Percentiles rank a stretch among this genome's conserved stretches.
These are phyloP conservation scores for Hydrochoerus hydrochaeris DNA, from an alignment of 2,113 vertebrate species.

Conservation along the genomic window DNA sequence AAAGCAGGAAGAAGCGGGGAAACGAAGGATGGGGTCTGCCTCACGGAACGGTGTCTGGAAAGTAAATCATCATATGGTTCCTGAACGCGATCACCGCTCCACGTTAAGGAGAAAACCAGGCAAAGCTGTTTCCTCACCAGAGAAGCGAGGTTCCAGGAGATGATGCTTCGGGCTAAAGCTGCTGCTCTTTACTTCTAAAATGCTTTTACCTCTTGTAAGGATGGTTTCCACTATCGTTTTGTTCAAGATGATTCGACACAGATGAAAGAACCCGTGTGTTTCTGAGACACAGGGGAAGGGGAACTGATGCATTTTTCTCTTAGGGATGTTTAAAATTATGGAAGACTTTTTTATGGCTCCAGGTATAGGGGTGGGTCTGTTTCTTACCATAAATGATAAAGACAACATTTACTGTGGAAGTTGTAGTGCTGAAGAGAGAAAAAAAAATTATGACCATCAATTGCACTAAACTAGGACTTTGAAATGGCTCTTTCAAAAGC, in stretches of 20 bases:
- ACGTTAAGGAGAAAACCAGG: background rate
- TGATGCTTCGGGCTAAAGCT: background rate
- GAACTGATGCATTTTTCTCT: background rate
- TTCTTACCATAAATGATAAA: background rate
- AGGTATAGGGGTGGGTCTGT: background rate
- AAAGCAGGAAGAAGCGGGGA: background rate
- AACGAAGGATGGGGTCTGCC: background rate
- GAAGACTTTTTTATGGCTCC: background rate
- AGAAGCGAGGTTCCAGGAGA: background rate
- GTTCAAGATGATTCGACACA: background rate
- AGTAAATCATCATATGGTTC: background rate
- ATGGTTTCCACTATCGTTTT: background rate
- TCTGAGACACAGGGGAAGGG: background rate
- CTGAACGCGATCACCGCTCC: background rate
- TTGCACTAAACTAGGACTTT: background rate
- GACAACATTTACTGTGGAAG: slow-evolving; percentile 19
- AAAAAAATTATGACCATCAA: background rate
- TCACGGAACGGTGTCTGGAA: background rate
- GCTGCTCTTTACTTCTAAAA: background rate
- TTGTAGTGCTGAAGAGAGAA: background rate
- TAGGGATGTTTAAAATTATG: background rate
- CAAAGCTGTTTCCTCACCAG: background rate
- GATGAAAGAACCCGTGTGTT: background rate
- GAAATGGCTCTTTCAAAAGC: background rate
- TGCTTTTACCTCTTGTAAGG: background rate